phyloP scores from a whole-genome alignment of 2,113 vertebrate species.

The Malaclemys terrapin region DNA sequence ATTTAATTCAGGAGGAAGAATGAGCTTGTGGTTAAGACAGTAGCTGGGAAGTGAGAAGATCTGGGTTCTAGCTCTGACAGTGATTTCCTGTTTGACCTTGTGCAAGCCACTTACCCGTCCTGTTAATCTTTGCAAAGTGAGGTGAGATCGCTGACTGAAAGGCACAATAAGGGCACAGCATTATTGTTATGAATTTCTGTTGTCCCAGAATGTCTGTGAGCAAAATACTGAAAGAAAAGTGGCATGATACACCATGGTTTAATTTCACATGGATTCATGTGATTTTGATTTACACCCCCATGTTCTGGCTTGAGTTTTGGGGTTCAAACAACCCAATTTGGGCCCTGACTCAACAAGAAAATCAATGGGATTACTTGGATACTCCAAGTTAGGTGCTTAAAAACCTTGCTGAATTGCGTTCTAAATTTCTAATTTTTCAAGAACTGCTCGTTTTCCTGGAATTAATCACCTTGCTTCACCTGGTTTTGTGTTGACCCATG shows the following conservation, averaged over 20 bases:
- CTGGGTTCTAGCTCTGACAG: constrained; percentile 7
- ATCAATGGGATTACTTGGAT: background rate
- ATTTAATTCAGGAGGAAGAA: constrained; percentile 11
- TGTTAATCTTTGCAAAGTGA: constrained; percentile 10
- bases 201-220: background rate
- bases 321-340: background rate
- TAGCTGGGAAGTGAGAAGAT: background rate
- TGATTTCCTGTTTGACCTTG: constrained; percentile 35
- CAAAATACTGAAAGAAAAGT: background rate
- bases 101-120: constrained; percentile 1
- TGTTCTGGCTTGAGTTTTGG: background rate
- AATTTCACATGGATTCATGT: background rate
- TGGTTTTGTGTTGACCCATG: constrained; percentile 50
- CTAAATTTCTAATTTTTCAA: background rate
- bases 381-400: background rate
- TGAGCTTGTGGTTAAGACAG: constrained; percentile 25
- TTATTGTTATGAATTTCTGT: background rate
- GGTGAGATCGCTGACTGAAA: background rate
- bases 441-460: background rate
- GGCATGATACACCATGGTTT: background rate
- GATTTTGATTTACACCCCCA: background rate
- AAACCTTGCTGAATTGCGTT: background rate
- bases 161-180: background rate
- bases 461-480: constrained; percentile 25
- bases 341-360: background rate